Percentiles rank a stretch among this genome's conserved stretches.
Evolutionary conservation across 1,140 invertebrate species (phyloP).

Genomic region (Elymnias hypermnestra): DNA sequence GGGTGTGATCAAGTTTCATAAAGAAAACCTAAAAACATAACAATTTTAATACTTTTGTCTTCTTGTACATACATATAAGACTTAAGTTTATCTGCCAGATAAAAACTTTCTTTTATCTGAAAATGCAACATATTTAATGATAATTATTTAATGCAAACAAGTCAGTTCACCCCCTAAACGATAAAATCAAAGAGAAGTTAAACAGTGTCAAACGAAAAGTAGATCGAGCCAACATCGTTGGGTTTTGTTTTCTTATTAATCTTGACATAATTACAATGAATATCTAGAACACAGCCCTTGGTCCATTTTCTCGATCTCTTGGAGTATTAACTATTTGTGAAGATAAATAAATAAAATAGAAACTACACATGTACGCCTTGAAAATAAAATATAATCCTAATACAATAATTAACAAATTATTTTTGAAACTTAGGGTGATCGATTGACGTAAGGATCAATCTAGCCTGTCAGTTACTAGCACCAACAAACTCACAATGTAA

Average conservation of each 20-base stretch:
- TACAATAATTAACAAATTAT: no score
- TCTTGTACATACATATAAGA: no score
- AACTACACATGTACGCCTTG: no score
- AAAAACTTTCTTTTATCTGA: background rate
- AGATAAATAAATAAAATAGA: background rate
- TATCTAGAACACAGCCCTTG: background rate
- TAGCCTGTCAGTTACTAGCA: no score
- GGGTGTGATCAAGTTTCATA: no score
- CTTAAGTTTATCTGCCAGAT: no score
- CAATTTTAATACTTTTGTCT: no score
- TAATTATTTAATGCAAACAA: background rate
- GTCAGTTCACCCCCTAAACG: background rate
- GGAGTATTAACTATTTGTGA: background rate
- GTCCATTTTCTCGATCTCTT: background rate
- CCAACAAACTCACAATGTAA: no score
- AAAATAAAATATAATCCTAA: no score
- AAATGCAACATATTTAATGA: background rate
- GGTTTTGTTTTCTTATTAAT: background rate
- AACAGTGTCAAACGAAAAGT: conserved; percentile 2
- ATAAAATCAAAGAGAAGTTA: conserved; percentile 1
- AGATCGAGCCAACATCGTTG: background rate
- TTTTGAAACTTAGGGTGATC: no score
- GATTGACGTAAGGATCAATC: no score
- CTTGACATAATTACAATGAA: background rate
- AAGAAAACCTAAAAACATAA: no score